Evolutionary conservation across 2,113 vertebrate genomes (phyloP).

Genomic region (Melanerpes formicivorus): DNA sequence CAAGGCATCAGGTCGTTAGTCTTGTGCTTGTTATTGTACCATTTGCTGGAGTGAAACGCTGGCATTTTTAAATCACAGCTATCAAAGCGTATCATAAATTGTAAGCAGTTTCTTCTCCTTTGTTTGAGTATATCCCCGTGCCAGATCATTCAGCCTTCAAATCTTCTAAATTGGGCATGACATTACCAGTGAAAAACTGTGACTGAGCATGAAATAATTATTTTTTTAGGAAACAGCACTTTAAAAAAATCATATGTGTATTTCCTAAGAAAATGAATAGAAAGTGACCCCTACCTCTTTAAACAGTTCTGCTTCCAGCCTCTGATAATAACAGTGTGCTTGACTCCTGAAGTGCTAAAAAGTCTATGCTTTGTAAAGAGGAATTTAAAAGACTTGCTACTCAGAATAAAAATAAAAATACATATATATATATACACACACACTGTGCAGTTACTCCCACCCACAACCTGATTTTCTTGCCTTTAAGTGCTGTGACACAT

Average conservation of each 20-base stretch:
- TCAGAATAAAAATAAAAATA: neutral
- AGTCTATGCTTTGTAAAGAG: neutral
- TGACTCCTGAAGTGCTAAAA: neutral
- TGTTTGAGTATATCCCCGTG: neutral
- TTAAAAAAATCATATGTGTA: neutral
- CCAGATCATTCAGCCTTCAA: neutral
- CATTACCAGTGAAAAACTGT: neutral
- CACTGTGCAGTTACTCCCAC: neutral
- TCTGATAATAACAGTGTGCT: neutral
- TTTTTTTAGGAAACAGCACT: neutral
- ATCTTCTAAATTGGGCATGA: neutral
- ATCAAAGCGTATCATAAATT: neutral
- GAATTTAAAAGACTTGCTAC: slow-evolving; percentile 7
- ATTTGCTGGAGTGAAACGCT: slow-evolving; percentile 30
- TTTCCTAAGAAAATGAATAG: neutral
- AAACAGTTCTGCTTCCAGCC: slow-evolving; percentile 1
- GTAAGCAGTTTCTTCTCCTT: slow-evolving; percentile 22
- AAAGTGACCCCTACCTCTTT: neutral
- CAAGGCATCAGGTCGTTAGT: slow-evolving; percentile 31
- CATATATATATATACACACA: fast-evolving
- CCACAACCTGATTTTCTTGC: slow-evolving; percentile 3
- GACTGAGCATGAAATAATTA: neutral
- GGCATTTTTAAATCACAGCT: slow-evolving; percentile 10
- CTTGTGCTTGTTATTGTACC: slow-evolving; percentile 39
- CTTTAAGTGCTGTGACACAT: slow-evolving; percentile 27